Percentiles rank a stretch among this genome's conserved stretches.
Evolutionary conservation across 2,888 invertebrate genomes (phyloP).

Genomic region (Desoria tigrina): DNA sequence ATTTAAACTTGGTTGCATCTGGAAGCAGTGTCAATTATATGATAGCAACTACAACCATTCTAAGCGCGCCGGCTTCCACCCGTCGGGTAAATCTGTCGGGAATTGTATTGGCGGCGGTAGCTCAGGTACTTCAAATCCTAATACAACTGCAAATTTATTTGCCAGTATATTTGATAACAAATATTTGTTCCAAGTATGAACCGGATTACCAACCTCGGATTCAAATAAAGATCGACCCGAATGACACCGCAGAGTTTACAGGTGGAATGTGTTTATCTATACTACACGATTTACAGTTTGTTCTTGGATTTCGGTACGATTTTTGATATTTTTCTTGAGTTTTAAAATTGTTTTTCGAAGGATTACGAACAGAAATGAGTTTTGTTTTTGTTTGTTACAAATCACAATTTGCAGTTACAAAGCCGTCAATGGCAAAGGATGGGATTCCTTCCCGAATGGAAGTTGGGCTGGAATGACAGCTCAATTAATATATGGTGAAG

Average conservation of each 20-base stretch:
- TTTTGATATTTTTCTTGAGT: no score
- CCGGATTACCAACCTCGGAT: background rate
- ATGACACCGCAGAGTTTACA: background rate
- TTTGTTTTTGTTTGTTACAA: no score
- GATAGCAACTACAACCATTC: no score
- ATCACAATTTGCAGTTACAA: no score
- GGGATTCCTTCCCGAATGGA: constrained; percentile 27
- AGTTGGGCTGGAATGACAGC: constrained; percentile 28
- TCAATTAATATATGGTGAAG: constrained; percentile 26
- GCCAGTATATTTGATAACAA: no score
- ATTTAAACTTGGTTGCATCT: no score
- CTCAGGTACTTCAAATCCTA: background rate
- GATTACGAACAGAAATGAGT: no score
- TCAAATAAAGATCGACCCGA: background rate
- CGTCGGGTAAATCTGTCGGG: background rate
- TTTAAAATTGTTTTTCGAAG: no score
- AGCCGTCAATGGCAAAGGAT: constrained; percentile 27
- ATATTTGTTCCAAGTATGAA: background rate
- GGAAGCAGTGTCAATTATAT: no score
- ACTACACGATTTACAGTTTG: background rate
- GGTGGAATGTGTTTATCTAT: background rate
- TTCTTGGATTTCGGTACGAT: background rate
- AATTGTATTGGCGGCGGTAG: background rate
- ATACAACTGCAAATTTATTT: background rate
- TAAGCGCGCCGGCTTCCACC: background rate